phyloP scores from a whole-genome alignment of 2,797 vertebrate species.

The Acipenser oxyrinchus region DNA sequence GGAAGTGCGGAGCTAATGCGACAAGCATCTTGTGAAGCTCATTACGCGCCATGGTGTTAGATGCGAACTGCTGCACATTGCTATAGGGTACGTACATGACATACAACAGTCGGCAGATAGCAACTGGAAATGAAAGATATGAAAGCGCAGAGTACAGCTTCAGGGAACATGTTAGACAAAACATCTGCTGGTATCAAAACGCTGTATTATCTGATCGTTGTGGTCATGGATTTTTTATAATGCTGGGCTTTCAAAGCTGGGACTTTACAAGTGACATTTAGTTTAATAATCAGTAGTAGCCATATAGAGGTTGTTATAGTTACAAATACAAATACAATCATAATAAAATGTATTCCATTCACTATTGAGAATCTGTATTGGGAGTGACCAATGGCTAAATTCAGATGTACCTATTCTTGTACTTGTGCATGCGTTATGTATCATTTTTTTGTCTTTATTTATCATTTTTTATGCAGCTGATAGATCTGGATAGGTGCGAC shows the following conservation, averaged over 20 bases:
- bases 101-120: slow-evolving; percentile 80
- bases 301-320: too few relatives aligned
- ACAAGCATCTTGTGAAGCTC: slow-evolving; percentile 73
- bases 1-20: slow-evolving; percentile 68
- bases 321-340: too few relatives aligned
- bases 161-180: slow-evolving; percentile 80
- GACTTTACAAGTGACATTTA: too few relatives aligned
- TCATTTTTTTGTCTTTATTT: slow-evolving; percentile 42
- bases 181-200: slow-evolving; percentile 72
- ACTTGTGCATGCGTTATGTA: slow-evolving; percentile 55
- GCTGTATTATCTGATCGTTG: too few relatives aligned
- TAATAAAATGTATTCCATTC: too few relatives aligned
- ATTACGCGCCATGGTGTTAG: slow-evolving; percentile 63
- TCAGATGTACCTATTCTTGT: slow-evolving; percentile 28
- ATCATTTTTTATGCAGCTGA: slow-evolving; percentile 60
- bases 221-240: too few relatives aligned
- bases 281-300: too few relatives aligned
- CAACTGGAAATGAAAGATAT: slow-evolving; percentile 90
- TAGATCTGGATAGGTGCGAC: slow-evolving; percentile 38
- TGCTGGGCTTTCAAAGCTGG: too few relatives aligned
- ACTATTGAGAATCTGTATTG: too few relatives aligned
- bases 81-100: slow-evolving; percentile 75
- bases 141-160: slow-evolving; percentile 79
- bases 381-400: too few relatives aligned
- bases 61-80: slow-evolving; percentile 64